Conservation (phyloP, 2,888 invertebrate species). For the Nineta flava region DNA sequence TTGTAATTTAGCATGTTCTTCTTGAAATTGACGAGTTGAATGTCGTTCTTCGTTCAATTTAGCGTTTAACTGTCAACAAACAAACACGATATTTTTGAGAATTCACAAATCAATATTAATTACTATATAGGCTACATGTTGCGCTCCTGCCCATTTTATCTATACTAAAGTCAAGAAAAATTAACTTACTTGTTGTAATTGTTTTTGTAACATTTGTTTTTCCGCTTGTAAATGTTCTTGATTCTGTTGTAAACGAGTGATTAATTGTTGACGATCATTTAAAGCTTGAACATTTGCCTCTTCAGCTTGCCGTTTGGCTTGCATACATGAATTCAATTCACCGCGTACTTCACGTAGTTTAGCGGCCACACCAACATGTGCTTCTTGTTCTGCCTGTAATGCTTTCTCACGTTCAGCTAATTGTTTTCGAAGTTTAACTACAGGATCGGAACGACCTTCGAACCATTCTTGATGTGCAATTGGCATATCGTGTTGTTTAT, state of each 20-base stretch:
- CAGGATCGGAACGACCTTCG: slow-evolving; percentile 47
- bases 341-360: slow-evolving; percentile 64
- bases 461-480: slow-evolving; percentile 67
- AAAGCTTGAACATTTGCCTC: slow-evolving; percentile 36
- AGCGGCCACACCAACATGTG: slow-evolving; percentile 55
- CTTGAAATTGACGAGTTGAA: slow-evolving; percentile 32
- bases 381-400: slow-evolving; percentile 56
- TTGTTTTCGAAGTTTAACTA: slow-evolving; percentile 75
- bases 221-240: slow-evolving; percentile 27
- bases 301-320: slow-evolving; percentile 37
- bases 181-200: slow-evolving; percentile 35
- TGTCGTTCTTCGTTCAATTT: slow-evolving; percentile 32
- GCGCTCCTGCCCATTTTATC: too few relatives aligned
- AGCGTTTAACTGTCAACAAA: slow-evolving; percentile 16
- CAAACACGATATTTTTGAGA: too few relatives aligned
- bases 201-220: slow-evolving; percentile 41
- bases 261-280: slow-evolving; percentile 44
- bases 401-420: slow-evolving; percentile 74
- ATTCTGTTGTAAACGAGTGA: slow-evolving; percentile 43
- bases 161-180: too few relatives aligned
- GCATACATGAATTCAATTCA: slow-evolving; percentile 42
- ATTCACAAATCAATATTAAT: too few relatives aligned
- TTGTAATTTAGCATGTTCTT: slow-evolving; percentile 40
- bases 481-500: slow-evolving; percentile 71
- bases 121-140: too few relatives aligned